A percentile compares a stretch with the other conserved stretches of the same genome.
These are phyloP conservation scores for Triplophysa dalaica DNA, from an alignment of 2,113 vertebrate genomes.

Conservation along the genomic window DNA sequence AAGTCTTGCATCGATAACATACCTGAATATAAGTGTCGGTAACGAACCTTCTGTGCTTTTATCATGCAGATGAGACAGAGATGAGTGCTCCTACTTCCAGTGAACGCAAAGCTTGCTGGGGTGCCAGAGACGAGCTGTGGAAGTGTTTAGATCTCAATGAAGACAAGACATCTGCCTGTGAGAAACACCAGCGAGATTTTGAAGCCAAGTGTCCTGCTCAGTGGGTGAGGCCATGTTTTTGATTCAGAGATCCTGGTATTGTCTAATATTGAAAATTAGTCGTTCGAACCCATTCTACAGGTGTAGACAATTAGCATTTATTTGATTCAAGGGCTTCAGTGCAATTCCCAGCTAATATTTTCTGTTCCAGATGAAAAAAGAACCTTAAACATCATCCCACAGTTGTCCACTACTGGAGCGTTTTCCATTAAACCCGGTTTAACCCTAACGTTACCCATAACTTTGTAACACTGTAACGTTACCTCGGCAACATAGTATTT, in stretches of 20 bases:
- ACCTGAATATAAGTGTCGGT: background rate
- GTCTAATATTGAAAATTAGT: background rate
- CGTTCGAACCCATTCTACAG: too few relatives aligned
- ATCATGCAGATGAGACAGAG: background rate
- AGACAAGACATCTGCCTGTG: conserved; percentile 72
- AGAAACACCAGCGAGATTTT: conserved; percentile 73
- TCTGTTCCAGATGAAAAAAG: too few relatives aligned
- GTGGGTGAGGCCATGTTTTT: conserved; percentile 78
- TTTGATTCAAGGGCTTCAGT: too few relatives aligned
- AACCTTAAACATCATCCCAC: too few relatives aligned
- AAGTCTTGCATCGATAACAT: background rate
- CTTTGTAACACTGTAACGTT: too few relatives aligned
- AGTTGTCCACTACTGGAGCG: too few relatives aligned
- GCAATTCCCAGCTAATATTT: too few relatives aligned
- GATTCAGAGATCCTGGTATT: background rate
- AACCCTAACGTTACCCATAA: too few relatives aligned
- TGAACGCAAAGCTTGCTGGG: conserved; percentile 87
- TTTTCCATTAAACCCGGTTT: too few relatives aligned
- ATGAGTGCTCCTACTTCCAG: conserved; percentile 86
- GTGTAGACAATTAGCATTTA: too few relatives aligned
- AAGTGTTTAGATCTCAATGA: conserved; percentile 80
- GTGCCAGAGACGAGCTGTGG: conserved; percentile 85
- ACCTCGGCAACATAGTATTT: too few relatives aligned
- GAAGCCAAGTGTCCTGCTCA: conserved; percentile 84
- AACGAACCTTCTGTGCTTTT: background rate